These are phyloP conservation scores for Drusus annulatus DNA, from an alignment of 1,140 invertebrate species.

Conservation along the genomic window DNA sequence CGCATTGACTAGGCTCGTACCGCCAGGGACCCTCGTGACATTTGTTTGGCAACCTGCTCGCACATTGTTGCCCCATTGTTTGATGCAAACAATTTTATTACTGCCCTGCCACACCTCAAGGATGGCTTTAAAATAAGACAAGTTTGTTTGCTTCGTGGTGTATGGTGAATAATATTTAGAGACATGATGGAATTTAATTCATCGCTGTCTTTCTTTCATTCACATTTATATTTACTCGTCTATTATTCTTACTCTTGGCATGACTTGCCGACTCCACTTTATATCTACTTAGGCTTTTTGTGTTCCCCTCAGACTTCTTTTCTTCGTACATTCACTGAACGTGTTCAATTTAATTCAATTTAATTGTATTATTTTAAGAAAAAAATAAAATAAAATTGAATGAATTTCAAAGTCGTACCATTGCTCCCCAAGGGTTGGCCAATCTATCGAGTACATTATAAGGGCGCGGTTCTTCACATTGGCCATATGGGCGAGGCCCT, in stretches of 20 bases:
- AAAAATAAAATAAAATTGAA: background rate
- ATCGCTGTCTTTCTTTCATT: too few relatives aligned
- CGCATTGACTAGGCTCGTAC: constrained; percentile 4
- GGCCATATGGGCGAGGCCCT: constrained; percentile 42
- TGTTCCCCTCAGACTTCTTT: too few relatives aligned
- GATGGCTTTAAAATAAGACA: constrained; percentile 29
- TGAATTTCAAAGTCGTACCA: constrained; percentile 16
- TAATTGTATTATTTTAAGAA: too few relatives aligned
- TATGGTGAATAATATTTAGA: too few relatives aligned
- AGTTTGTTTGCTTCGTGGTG: too few relatives aligned
- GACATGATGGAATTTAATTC: too few relatives aligned
- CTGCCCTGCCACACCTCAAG: constrained; percentile 7
- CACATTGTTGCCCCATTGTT: constrained; percentile 45
- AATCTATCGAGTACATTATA: constrained; percentile 16
- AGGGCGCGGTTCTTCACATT: constrained; percentile 31
- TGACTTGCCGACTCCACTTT: too few relatives aligned
- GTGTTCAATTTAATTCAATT: too few relatives aligned
- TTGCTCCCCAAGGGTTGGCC: constrained; percentile 24
- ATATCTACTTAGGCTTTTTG: too few relatives aligned
- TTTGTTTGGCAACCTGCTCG: constrained; percentile 51
- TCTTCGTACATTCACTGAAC: too few relatives aligned
- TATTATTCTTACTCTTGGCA: too few relatives aligned
- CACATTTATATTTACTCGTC: too few relatives aligned
- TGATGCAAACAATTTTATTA: constrained; percentile 52
- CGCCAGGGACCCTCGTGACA: constrained; percentile 36